A percentile compares a stretch with the other conserved stretches of the same genome.
Conservation (phyloP, 2,888 invertebrate species). For the Synanthedon formicaeformis region DNA sequence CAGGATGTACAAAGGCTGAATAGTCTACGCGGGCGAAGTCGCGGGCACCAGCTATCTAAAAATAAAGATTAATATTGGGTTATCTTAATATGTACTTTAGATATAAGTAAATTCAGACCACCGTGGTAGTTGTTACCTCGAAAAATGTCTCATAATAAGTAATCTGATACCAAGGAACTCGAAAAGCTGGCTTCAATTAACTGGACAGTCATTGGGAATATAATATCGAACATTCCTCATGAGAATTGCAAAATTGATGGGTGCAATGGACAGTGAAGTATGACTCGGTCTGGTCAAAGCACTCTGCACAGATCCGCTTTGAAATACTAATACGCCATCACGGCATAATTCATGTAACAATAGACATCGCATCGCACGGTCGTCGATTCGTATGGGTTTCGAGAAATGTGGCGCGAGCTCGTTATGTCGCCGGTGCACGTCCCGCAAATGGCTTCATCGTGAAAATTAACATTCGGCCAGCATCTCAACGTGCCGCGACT, state of each 20-base stretch:
- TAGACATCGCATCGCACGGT: slow-evolving; percentile 32
- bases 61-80: too few relatives aligned
- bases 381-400: slow-evolving; percentile 43
- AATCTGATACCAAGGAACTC: slow-evolving; percentile 24
- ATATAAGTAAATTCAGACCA: slow-evolving; percentile 18
- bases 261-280: slow-evolving; percentile 12
- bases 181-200: too few relatives aligned
- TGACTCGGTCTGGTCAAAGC: slow-evolving; percentile 19
- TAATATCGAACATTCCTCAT: neutral
- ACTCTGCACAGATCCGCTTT: slow-evolving; percentile 5
- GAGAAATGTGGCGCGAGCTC: slow-evolving; percentile 46
- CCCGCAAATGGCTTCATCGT: slow-evolving; percentile 59
- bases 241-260: slow-evolving; percentile 1
- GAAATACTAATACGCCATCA: slow-evolving; percentile 25
- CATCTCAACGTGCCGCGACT: slow-evolving; percentile 25
- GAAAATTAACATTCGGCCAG: slow-evolving; percentile 62
- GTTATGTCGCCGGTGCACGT: slow-evolving; percentile 51
- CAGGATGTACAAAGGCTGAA: too few relatives aligned
- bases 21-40: too few relatives aligned
- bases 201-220: too few relatives aligned
- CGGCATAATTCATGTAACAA: slow-evolving; percentile 51
- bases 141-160: slow-evolving; percentile 35
- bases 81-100: too few relatives aligned
- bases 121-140: slow-evolving; percentile 24
- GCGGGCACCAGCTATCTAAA: too few relatives aligned